Evolutionary conservation across 92 coral and sea anemone species (phyloP).

Genomic region (Metridium senile): DNA sequence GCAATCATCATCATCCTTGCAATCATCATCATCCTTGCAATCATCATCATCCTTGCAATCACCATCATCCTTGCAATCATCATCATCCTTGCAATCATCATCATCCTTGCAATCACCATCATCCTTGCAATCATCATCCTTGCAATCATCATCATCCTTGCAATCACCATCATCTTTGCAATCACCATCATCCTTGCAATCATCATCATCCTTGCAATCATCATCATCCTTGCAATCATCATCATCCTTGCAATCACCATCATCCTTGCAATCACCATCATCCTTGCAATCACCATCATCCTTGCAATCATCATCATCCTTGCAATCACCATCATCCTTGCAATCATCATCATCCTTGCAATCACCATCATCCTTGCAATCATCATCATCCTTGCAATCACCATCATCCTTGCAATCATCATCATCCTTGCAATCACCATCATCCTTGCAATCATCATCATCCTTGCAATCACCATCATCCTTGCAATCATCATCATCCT

Average conservation of each 20-base stretch:
- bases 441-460: not conserved
- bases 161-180: not conserved
- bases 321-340: not conserved
- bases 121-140: not conserved
- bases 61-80: not conserved
- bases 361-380: not conserved
- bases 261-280: not conserved
- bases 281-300: not conserved
- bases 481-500: not conserved
- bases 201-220: not conserved
- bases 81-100: not conserved
- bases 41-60: not conserved
- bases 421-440: not conserved
- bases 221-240: not conserved
- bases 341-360: not conserved
- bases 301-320: not conserved
- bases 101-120: not conserved
- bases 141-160: not conserved
- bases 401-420: not conserved
- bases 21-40: too few species aligned
- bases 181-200: not conserved
- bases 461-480: not conserved
- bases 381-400: not conserved
- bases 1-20: not conserved
- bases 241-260: not conserved